Conservation (phyloP, 2,797 vertebrate species). For the Argyrosomus regius region DNA sequence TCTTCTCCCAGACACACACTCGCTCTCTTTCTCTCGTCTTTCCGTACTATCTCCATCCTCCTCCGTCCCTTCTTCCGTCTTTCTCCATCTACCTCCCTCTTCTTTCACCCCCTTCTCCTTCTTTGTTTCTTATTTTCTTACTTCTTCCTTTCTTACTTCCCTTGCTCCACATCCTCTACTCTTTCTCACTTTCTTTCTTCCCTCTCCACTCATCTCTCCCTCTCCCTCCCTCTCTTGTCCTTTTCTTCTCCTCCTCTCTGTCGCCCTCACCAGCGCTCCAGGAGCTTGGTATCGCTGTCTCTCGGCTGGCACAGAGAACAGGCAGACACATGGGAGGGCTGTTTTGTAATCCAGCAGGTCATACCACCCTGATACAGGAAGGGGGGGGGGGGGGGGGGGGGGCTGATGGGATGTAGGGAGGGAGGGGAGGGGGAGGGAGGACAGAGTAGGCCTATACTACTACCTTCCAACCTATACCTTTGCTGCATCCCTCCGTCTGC, state of each 20-base stretch:
- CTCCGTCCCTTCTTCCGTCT: neutral
- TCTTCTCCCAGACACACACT: slow-evolving; percentile 11
- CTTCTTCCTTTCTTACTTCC: slow-evolving; percentile 7
- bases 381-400: slow-evolving; percentile 54
- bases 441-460: slow-evolving; percentile 62
- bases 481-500: slow-evolving; percentile 78
- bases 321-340: slow-evolving; percentile 88
- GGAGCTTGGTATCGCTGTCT: slow-evolving; percentile 82
- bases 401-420: slow-evolving; percentile 48
- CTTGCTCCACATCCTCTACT: slow-evolving; percentile 22
- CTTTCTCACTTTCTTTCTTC: slow-evolving; percentile 30
- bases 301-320: slow-evolving; percentile 86
- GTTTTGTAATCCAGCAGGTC: slow-evolving; percentile 89
- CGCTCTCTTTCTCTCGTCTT: slow-evolving; percentile 19
- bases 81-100: neutral
- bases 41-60: slow-evolving; percentile 3
- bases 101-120: neutral
- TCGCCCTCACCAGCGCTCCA: slow-evolving; percentile 65
- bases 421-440: slow-evolving; percentile 57
- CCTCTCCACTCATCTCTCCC: slow-evolving; percentile 11
- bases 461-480: slow-evolving; percentile 78
- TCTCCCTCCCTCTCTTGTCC: slow-evolving; percentile 20
- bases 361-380: slow-evolving; percentile 83
- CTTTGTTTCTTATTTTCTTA: neutral
- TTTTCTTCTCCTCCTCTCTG: slow-evolving; percentile 38